phyloP scores from a whole-genome alignment of 2,888 invertebrate species.

The Leptinotarsa tumamoca region DNA sequence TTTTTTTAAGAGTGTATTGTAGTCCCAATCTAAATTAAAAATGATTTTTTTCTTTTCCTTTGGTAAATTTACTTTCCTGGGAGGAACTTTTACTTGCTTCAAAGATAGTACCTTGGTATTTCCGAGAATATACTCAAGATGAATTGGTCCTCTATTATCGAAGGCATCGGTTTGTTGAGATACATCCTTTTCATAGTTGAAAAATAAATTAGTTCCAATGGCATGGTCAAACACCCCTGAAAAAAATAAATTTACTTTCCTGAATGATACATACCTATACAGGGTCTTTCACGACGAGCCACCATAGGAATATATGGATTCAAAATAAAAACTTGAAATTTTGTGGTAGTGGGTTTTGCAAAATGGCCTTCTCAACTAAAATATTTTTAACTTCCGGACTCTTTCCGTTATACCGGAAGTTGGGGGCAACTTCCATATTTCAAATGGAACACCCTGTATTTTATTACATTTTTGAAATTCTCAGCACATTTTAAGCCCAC shows the following conservation, averaged over 20 bases:
- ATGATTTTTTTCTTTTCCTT: conserved; percentile 52
- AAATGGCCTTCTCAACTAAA: too few species aligned
- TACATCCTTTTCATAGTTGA: conserved; percentile 73
- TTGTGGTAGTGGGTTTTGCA: too few species aligned
- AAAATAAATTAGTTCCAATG: conserved; percentile 80
- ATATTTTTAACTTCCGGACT: too few species aligned
- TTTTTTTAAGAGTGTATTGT: conserved; percentile 58
- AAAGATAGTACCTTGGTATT: conserved; percentile 77
- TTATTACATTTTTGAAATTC: too few species aligned
- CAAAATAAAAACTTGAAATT: too few species aligned
- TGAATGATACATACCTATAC: background rate
- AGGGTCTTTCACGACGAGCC: too few species aligned
- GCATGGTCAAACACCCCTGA: conserved; percentile 77
- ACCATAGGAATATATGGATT: too few species aligned
- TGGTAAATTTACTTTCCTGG: conserved; percentile 45
- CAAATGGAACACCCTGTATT: too few species aligned
- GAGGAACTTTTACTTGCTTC: conserved; percentile 75
- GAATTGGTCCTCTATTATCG: conserved; percentile 68
- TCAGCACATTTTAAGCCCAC: too few species aligned
- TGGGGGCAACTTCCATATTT: too few species aligned
- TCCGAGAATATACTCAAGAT: conserved; percentile 73
- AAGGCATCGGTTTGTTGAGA: conserved; percentile 49
- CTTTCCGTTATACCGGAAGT: too few species aligned
- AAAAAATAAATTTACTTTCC: conserved; percentile 57
- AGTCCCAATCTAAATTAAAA: conserved; percentile 58